phyloP scores from a whole-genome alignment of 2,888 invertebrate genomes.

The Mamestra brassicae region DNA sequence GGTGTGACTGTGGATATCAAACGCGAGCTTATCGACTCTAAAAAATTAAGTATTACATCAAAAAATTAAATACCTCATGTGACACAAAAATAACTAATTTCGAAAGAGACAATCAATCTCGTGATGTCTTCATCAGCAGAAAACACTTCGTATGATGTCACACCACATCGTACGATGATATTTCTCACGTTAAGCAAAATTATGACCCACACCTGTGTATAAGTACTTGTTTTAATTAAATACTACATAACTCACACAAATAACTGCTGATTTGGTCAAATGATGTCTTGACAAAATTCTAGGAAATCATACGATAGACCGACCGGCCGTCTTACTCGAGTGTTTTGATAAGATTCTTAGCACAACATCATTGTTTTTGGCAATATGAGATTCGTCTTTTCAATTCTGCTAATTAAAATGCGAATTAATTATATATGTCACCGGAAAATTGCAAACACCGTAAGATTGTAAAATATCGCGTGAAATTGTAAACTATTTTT shows the following conservation, averaged over 20 bases:
- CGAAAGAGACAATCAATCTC: constrained; percentile 56
- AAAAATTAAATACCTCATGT: background rate
- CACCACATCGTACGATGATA: constrained; percentile 20
- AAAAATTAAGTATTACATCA: background rate
- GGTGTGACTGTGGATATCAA: too few relatives aligned
- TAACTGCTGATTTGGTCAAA: constrained; percentile 10
- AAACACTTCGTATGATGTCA: constrained; percentile 63
- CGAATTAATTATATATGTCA: too few relatives aligned
- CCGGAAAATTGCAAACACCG: too few relatives aligned
- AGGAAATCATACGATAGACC: constrained; percentile 40
- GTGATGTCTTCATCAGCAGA: constrained; percentile 55
- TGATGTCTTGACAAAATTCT: constrained; percentile 17
- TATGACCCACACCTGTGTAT: constrained; percentile 29
- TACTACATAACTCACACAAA: constrained; percentile 14
- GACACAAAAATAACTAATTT: constrained; percentile 49
- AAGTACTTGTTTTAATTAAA: constrained; percentile 17
- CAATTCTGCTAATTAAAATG: background rate
- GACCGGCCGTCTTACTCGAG: background rate
- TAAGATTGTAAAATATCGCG: too few relatives aligned
- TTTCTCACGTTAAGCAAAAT: constrained; percentile 31
- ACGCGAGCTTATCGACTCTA: too few relatives aligned
- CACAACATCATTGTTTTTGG: background rate
- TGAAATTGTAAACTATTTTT: too few relatives aligned
- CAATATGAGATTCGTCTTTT: background rate
- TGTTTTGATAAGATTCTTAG: background rate